Conservation (phyloP, 2,113 vertebrate genomes). For the Strix uralensis region DNA sequence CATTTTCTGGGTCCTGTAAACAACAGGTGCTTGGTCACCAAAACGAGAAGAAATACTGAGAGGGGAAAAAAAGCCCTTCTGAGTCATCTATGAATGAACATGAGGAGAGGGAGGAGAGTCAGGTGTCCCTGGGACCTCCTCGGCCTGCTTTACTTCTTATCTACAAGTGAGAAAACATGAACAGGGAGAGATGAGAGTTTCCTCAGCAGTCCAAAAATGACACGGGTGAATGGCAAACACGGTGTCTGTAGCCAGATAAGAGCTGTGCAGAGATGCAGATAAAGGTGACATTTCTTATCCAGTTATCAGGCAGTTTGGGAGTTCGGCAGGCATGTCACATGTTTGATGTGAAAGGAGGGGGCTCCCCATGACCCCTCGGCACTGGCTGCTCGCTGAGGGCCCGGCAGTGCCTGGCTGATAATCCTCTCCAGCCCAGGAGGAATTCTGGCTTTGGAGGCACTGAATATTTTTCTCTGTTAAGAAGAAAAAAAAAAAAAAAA, state of each 20-base stretch:
- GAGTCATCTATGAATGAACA: constrained; percentile 1
- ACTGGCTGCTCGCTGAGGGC: not conserved
- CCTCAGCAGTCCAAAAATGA: not conserved
- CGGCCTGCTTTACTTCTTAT: not conserved
- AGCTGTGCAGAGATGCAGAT: not conserved
- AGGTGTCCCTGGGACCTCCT: not conserved
- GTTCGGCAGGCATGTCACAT: not conserved
- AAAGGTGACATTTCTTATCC: not conserved
- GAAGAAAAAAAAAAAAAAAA: not conserved
- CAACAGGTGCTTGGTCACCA: not conserved
- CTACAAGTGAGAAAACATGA: not conserved
- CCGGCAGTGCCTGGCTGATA: not conserved
- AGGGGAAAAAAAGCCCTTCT: not conserved
- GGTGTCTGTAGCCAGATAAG: not conserved
- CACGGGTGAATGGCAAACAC: not conserved
- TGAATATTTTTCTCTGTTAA: not conserved
- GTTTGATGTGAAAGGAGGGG: not conserved
- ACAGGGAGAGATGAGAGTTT: not conserved
- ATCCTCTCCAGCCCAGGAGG: not conserved
- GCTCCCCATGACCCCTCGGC: not conserved
- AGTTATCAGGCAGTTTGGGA: not conserved
- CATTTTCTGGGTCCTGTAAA: not conserved
- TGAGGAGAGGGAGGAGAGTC: not conserved
- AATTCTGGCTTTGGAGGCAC: not conserved
- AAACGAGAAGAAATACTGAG: not conserved